Conservation (phyloP, 2,113 vertebrate genomes). For the Cariama cristata region DNA sequence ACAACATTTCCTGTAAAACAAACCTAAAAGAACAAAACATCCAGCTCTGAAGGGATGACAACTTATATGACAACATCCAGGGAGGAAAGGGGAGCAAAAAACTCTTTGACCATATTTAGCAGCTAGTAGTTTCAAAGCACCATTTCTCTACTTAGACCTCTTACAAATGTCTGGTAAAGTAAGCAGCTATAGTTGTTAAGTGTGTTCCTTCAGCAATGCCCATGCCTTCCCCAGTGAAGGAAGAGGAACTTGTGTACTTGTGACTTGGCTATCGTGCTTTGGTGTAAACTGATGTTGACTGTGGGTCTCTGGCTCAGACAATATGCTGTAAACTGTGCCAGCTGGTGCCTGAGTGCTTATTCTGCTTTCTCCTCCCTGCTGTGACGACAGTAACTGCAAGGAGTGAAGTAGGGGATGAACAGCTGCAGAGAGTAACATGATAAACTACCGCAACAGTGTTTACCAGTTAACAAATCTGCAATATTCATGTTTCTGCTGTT, state of each 20-base stretch:
- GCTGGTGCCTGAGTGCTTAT: neutral
- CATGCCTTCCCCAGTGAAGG: neutral
- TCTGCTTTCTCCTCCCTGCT: neutral
- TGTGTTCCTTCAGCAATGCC: neutral
- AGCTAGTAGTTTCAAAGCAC: neutral
- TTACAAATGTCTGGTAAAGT: neutral
- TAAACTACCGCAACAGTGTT: neutral
- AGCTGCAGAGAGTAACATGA: neutral
- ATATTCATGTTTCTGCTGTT: neutral
- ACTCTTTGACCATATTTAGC: rapidly evolving
- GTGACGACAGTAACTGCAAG: neutral
- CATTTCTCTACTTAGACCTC: neutral
- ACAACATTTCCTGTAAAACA: neutral
- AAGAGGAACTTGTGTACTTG: neutral
- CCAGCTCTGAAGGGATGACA: neutral
- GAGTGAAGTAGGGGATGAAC: neutral
- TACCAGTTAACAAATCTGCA: neutral
- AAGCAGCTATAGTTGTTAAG: neutral
- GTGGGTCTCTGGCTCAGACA: neutral
- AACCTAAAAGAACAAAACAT: neutral
- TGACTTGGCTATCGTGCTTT: neutral
- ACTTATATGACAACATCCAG: neutral
- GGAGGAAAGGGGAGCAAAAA: neutral
- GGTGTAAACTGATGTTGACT: neutral
- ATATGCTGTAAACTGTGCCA: neutral